Base-by-base conservation (phyloP, 2,113 vertebrate species). In the Sarotherodon lohbergeri region DNA sequence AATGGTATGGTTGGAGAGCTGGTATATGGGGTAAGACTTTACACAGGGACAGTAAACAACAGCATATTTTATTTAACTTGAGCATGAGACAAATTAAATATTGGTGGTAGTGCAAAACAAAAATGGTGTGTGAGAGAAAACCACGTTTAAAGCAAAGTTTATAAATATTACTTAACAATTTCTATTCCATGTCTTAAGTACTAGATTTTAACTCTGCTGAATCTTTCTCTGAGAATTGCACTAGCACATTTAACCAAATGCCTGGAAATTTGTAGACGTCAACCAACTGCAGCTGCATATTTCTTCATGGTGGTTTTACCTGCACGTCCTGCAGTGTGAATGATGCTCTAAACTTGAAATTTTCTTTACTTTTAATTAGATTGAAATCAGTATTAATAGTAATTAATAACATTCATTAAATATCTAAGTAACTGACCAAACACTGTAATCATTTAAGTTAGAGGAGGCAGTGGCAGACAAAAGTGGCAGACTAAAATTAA, bases 1-100 rank as follows among this genome's bases (percentile, higher is more conserved):
- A 99, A 99, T 93, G 98, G 98, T 86, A 99, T 99, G 98, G 98
- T 99, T 89, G 98, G 98, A 96, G 98, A 99, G 95, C 97, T 99
- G 95, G 98, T 99, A 9, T 99, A 99, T 92, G 98, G 98, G 98
- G 98, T 93, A 88, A 93, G 92, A 78, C 22, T 55, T 46, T 14
- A 52, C 50, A n/a, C 5, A 41, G 8, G 27, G 27, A 84, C 59
- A 43, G 5, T 17, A 46, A 46, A 9, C 11, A 46, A 19, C 43
- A 50, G 71, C 39, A 68, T 32, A 27, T 13, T 78, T 78, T 48
- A 27, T 46, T 48, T 48, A 48, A 73, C 13, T 73, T 46, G 7
- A 27, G 41, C 24, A 76, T 48, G 24, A 76, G 14, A 76, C 9
- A 11, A 43, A 27, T 68, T 8, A 68, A n/a, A 66, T 66, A 24